Conservation (phyloP, 2,888 invertebrate species). For the Heliothis peltigera region DNA sequence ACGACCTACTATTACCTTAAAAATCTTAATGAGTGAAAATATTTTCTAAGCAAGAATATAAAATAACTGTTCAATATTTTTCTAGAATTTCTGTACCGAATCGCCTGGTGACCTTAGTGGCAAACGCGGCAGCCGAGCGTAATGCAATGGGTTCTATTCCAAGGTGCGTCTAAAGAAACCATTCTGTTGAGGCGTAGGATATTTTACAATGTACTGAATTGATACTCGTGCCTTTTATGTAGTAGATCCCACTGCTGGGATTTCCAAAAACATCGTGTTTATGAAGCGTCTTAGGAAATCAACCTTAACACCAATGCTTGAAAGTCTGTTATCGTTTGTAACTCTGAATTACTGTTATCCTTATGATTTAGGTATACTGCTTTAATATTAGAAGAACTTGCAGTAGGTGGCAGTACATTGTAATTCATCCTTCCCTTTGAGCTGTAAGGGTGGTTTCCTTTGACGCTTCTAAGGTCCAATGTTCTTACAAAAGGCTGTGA, state of each 20-base stretch:
- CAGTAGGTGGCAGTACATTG: no score
- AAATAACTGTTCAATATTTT: background rate
- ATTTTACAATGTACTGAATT: background rate
- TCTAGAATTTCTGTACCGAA: conserved; percentile 1
- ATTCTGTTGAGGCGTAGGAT: background rate
- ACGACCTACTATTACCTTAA: no score
- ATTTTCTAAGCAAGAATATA: no score
- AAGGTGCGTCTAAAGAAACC: background rate
- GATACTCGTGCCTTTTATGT: background rate
- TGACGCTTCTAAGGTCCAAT: background rate
- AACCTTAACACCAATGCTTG: background rate
- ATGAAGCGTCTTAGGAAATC: background rate
- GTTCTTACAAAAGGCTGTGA: no score
- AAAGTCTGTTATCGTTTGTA: no score
- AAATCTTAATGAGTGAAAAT: no score
- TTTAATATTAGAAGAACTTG: no score
- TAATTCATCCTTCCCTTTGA: no score
- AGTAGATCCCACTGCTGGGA: no score
- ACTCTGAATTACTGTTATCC: no score
- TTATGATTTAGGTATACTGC: no score
- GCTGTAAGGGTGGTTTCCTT: no score
- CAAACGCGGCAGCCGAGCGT: background rate
- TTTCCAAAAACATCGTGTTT: background rate
- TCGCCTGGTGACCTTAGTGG: background rate
- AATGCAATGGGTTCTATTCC: background rate